Conservation (phyloP, 2,113 vertebrate genomes). For the Calyptomena viridis region DNA sequence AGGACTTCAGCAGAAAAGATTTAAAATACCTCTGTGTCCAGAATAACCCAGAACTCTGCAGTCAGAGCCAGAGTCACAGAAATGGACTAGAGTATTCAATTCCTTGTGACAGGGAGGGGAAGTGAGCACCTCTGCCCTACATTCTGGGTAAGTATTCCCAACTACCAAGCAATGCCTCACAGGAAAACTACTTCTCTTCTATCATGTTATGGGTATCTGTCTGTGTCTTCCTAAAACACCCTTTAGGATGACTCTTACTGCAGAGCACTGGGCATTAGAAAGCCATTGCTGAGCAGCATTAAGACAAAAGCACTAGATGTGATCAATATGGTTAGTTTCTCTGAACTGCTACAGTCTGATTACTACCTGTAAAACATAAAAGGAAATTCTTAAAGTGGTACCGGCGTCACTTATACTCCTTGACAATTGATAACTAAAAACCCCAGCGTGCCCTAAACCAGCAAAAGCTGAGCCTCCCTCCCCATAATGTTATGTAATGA, state of each 20-base stretch:
- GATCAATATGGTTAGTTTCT: background rate
- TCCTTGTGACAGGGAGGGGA: background rate
- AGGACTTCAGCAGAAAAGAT: background rate
- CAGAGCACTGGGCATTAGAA: background rate
- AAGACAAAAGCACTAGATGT: background rate
- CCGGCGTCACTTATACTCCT: background rate
- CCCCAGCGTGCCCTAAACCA: background rate
- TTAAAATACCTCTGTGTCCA: background rate
- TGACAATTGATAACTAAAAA: background rate
- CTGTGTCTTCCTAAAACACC: background rate
- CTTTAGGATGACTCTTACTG: background rate
- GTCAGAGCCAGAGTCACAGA: background rate
- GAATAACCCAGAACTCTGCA: background rate
- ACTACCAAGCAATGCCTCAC: background rate
- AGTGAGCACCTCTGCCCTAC: background rate
- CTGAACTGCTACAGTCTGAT: background rate
- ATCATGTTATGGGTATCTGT: background rate
- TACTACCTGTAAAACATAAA: constrained; percentile 44
- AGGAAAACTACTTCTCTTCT: background rate
- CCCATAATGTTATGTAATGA: constrained; percentile 28
- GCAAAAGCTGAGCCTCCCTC: background rate
- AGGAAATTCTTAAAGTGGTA: constrained; percentile 24
- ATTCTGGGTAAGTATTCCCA: background rate
- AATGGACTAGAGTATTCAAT: background rate
- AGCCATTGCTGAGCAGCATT: background rate